Conservation (phyloP, 92 coral and sea anemone species). For the Siderastrea radians region DNA sequence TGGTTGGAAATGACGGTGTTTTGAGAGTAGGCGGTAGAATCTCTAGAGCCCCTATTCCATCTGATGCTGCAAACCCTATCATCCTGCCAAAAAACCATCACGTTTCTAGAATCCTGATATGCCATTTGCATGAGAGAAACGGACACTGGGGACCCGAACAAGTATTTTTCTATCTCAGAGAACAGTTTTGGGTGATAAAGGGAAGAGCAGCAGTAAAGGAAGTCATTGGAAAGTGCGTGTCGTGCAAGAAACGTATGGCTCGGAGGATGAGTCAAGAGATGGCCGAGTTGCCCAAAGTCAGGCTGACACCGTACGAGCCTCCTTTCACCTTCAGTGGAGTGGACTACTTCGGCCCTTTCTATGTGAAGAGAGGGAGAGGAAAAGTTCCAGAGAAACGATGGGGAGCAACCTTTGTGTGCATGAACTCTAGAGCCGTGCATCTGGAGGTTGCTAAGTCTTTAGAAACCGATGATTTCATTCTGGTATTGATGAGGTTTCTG, state of each 20-base stretch:
- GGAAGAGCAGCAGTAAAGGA: conserved; percentile 54
- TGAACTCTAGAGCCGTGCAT: conserved; percentile 38
- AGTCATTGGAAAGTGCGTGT: conserved; percentile 53
- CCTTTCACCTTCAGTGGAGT: conserved; percentile 49
- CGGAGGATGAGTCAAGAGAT: conserved; percentile 66
- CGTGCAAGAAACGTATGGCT: conserved; percentile 50
- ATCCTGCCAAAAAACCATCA: conserved; percentile 51
- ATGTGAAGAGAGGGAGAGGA: conserved; percentile 45
- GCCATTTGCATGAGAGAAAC: conserved; percentile 51
- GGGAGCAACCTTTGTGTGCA: conserved; percentile 10
- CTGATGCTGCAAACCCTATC: conserved; percentile 55
- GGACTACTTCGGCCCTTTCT: conserved; percentile 66
- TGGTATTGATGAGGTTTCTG: conserved; percentile 48
- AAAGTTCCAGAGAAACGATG: conserved; percentile 65
- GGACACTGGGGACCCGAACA: conserved; percentile 72
- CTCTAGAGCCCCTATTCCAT: conserved; percentile 45
- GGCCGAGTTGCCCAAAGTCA: conserved; percentile 64
- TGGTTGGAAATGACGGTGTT: no score
- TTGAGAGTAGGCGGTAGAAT: no score
- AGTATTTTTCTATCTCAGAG: conserved; percentile 46
- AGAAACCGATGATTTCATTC: conserved; percentile 38
- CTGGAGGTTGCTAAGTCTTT: conserved; percentile 30
- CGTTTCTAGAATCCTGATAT: conserved; percentile 46
- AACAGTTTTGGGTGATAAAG: conserved; percentile 65
- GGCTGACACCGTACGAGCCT: conserved; percentile 56